phyloP scores from a whole-genome alignment of 1,140 invertebrate species.

The Holcopasites calliopsidis region DNA sequence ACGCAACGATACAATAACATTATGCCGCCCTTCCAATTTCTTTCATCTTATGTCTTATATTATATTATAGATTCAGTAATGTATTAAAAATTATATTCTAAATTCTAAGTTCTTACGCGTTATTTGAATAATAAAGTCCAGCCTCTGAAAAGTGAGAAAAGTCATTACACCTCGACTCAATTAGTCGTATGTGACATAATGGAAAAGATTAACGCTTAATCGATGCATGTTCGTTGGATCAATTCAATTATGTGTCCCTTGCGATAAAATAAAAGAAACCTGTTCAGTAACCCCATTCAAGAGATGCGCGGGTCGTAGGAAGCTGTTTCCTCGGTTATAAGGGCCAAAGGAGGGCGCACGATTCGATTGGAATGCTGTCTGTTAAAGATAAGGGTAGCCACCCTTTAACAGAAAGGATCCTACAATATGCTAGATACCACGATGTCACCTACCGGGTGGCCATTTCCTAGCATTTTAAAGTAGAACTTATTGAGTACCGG shows the following conservation, averaged over 20 bases:
- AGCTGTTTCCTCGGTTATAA: conserved; percentile 46
- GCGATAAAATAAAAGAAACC: conserved; percentile 31
- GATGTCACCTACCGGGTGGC: conserved; percentile 43
- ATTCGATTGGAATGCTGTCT: conserved; percentile 68
- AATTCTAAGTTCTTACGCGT: too few relatives aligned
- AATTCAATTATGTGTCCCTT: conserved; percentile 9
- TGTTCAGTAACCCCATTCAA: conserved; percentile 69
- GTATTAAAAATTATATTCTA: too few relatives aligned
- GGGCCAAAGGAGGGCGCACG: conserved; percentile 31
- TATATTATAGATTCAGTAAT: too few relatives aligned
- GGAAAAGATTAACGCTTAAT: not conserved
- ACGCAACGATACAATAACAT: too few relatives aligned
- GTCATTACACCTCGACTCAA: not conserved
- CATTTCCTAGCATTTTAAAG: not conserved
- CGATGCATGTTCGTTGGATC: conserved; percentile 1
- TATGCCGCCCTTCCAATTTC: too few relatives aligned
- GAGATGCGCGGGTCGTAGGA: conserved; percentile 41
- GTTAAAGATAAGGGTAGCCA: conserved; percentile 71
- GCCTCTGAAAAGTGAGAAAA: not conserved
- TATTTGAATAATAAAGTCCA: too few relatives aligned
- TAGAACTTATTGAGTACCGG: not conserved
- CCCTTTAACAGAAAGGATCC: conserved; percentile 57
- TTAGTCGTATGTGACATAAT: not conserved
- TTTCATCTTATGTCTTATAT: too few relatives aligned
- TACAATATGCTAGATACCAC: conserved; percentile 62